Conservation (phyloP, 2,797 vertebrate species). For the Gobionotothen gibberifrons region DNA sequence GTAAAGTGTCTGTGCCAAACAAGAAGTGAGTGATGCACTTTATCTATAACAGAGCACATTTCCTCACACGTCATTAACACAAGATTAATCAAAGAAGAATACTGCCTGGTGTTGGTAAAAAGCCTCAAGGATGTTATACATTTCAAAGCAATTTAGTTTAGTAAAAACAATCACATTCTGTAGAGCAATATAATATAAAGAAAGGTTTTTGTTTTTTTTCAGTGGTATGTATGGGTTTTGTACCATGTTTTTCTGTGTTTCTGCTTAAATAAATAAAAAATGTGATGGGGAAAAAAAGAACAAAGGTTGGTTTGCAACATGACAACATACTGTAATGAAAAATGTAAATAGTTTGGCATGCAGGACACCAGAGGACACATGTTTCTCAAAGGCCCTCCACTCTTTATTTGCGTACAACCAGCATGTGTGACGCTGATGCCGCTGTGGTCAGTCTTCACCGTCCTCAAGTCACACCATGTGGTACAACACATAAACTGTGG, state of each 20-base stretch:
- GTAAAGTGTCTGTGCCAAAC: neutral
- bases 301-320: neutral
- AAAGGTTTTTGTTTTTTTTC: neutral
- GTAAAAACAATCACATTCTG: neutral
- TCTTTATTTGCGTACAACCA: conserved; percentile 60
- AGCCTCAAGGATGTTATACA: no score
- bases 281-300: no score
- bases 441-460: conserved; percentile 32
- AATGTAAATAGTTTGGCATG: conserved; percentile 4
- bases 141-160: no score
- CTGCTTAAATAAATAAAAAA: no score
- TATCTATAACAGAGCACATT: neutral
- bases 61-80: neutral
- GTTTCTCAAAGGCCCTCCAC: conserved; percentile 9
- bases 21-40: neutral
- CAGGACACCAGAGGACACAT: conserved; percentile 40
- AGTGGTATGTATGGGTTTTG: no score
- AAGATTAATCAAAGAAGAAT: neutral
- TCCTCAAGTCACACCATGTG: conserved; percentile 53
- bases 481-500: conserved; percentile 23
- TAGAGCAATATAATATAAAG: neutral
- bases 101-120: no score
- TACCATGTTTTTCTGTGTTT: no score
- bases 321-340: neutral
- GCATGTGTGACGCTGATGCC: conserved; percentile 33